Percentiles rank a stretch among this genome's conserved stretches.
These are phyloP conservation scores for Onthophagus sagittarius DNA, from an alignment of 2,888 invertebrate species.

Conservation along the genomic window DNA sequence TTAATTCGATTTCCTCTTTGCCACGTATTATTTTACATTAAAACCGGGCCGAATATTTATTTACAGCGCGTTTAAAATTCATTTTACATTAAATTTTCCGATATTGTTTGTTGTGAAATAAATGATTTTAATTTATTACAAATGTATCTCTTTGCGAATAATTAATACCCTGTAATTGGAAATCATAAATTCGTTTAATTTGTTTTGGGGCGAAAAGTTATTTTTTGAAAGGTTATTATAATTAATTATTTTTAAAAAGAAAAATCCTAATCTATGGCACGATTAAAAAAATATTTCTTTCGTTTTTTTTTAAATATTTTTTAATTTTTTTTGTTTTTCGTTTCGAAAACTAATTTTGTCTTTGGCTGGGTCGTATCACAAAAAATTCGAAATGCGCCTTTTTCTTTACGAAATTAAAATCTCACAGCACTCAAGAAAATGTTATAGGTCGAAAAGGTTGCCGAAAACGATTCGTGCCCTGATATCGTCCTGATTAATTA, in stretches of 20 bases:
- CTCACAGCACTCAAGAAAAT: slow-evolving; percentile 34
- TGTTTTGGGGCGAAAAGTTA: neutral
- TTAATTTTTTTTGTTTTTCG: neutral
- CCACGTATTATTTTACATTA: neutral
- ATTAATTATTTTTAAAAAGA: slow-evolving; percentile 10
- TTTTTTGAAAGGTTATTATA: neutral
- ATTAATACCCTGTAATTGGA: neutral
- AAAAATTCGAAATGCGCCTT: slow-evolving; percentile 27
- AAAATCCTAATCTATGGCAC: slow-evolving; percentile 31
- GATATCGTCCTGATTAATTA: neutral
- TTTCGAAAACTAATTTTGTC: slow-evolving; percentile 31
- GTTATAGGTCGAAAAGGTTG: slow-evolving; percentile 32
- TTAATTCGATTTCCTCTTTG: too few relatives aligned
- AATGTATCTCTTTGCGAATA: neutral
- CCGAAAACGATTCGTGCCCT: neutral
- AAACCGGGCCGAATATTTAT: neutral
- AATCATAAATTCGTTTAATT: neutral
- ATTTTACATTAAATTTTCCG: neutral
- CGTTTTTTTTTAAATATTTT: slow-evolving; percentile 27
- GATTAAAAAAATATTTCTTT: slow-evolving; percentile 36
- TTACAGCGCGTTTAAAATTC: neutral
- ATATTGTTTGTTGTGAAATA: neutral
- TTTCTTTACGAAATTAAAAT: slow-evolving; percentile 14
- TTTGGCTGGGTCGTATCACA: slow-evolving; percentile 51
- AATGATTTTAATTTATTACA: neutral